A percentile compares a stretch with the other conserved stretches of the same genome.
These are phyloP conservation scores for Octodon degus DNA, from an alignment of 2,113 vertebrate genomes.

Conservation along the genomic window DNA sequence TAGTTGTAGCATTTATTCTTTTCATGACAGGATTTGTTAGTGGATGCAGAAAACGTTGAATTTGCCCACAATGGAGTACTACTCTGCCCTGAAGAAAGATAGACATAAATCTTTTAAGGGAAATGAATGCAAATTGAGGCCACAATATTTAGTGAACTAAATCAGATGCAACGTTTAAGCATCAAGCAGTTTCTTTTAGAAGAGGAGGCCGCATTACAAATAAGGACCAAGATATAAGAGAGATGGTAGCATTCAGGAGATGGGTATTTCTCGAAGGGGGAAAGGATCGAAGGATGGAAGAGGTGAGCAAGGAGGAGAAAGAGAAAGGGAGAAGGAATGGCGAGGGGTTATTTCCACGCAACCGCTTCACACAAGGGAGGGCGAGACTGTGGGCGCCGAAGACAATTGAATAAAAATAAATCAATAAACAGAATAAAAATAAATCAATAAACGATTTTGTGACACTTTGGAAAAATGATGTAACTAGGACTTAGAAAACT, in stretches of 20 bases:
- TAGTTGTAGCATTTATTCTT: background rate
- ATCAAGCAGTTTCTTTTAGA: background rate
- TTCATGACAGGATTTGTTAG: background rate
- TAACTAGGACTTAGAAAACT: background rate
- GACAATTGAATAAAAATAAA: background rate
- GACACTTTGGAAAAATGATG: fast-evolving
- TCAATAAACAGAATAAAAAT: background rate
- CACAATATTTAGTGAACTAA: background rate
- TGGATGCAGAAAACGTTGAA: background rate
- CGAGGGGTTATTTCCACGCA: fast-evolving
- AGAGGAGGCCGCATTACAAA: background rate
- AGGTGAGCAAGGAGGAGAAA: background rate
- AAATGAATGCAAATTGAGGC: background rate
- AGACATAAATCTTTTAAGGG: background rate
- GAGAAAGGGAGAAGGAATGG: background rate
- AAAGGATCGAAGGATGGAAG: background rate
- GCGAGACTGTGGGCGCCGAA: fast-evolving
- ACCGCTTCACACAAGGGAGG: background rate
- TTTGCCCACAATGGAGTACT: background rate
- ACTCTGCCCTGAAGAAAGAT: background rate
- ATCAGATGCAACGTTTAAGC: background rate
- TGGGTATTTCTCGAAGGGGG: background rate
- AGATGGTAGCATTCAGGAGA: background rate
- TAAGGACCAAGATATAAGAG: background rate
- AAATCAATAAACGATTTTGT: background rate